These are phyloP conservation scores for Chrysomallon squamiferum DNA, from an alignment of 1,140 invertebrate species.

Conservation along the genomic window DNA sequence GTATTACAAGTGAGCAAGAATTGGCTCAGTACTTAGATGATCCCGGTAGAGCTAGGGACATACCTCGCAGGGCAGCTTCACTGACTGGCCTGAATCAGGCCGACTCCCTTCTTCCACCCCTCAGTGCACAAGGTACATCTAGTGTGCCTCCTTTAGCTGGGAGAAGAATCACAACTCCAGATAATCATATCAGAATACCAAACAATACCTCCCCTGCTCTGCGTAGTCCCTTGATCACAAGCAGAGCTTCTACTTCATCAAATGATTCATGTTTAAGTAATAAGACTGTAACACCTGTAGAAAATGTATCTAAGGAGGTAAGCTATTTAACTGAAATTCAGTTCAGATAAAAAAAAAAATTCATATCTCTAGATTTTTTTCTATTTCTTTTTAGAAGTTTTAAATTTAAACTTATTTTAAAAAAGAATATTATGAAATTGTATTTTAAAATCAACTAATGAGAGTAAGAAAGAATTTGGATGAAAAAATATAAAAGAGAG, in stretches of 20 bases:
- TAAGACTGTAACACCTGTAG: constrained; percentile 33
- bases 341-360: no score
- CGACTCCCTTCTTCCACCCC: constrained; percentile 4
- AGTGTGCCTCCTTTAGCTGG: constrained; percentile 31
- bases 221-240: constrained; percentile 1
- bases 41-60: constrained; percentile 1
- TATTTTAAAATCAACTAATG: no score
- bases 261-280: constrained; percentile 28
- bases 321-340: background rate
- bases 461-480: no score
- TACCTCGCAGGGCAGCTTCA: background rate
- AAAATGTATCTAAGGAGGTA: constrained; percentile 9
- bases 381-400: no score
- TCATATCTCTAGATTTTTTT: no score
- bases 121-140: constrained; percentile 25
- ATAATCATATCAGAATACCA: background rate
- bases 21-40: constrained; percentile 40
- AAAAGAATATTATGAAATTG: no score
- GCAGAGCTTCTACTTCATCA: constrained; percentile 5
- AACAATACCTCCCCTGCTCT: background rate
- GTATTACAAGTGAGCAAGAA: constrained; percentile 52
- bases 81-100: constrained; percentile 4
- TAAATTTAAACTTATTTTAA: no score
- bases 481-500: no score
- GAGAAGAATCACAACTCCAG: constrained; percentile 10